Base-by-base conservation (phyloP, 2,888 invertebrate species). In the Macrosoma leucophasiata region DNA sequence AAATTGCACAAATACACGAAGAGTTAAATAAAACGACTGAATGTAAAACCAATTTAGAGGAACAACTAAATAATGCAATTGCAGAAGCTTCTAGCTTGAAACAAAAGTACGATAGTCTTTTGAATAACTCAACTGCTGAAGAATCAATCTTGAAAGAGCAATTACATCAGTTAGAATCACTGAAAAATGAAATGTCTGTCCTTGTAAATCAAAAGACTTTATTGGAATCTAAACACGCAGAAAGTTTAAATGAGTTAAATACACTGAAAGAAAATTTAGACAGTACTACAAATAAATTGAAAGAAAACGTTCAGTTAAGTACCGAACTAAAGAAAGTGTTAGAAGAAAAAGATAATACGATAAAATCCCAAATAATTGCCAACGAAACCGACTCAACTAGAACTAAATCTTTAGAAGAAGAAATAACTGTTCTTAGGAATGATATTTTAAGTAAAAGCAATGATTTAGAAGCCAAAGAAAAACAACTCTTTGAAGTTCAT, bases 31-130 rank as follows among this genome's bases (percentile, higher is more conserved):
- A 74, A 64, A 55, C 57, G 8, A 60, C 66, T 32, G 81, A 84
- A 38, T 64, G 48, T 25, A 87, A 85, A 56, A 72, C 78, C 34
- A 68, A 70, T 23, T 43, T 86, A 20, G 86, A 87, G 58, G 85
- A 84, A 36, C 68, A 77, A 42, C 46, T 85, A n/a, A 78, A 68
- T 52, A 74, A 61, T 34, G 59, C 61, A 14, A 52, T 61, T 22
- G 52, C 74, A 40, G 84, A 84, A 58, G 54, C 60, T 2, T 62
- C 69, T 22, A 54, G 62, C 13, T 50, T 84, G 6, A 77, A 75
- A 56, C 84, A 82, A 50, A 73, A 75, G 52, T 70, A 79, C 50
- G 79, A 84, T 48, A 68, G 50, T 37, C 62, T 84, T 43, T 62
- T 74, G 46, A 67, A 75, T 33, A 77, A 77, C 56, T 71, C 75